Base-by-base conservation (phyloP, 2,797 vertebrate species). In the Dermochelys coriacea region DNA sequence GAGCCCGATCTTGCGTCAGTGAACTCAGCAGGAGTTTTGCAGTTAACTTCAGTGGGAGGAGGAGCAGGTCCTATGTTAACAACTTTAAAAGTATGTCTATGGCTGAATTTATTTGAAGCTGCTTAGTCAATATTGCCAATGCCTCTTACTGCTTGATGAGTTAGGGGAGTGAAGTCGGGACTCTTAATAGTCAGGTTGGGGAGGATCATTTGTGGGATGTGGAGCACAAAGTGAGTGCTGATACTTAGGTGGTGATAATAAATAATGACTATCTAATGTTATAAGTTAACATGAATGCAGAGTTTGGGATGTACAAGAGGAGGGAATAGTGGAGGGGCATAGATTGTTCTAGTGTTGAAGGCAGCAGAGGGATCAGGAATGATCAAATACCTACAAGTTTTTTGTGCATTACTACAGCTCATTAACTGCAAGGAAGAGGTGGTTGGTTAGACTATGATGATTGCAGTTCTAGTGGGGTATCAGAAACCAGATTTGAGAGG, bases 231-330 rank as follows among this genome's bases (percentile, higher is more conserved):
- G 14, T 49, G 74, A 77, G 25, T 9, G 4, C 27, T 49, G 41
- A 27, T 29, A 31, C 8, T 16, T 77, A 47, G 34, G 18, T 21
- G 34, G 64, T 7, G 16, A 7, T n/a, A 34, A 68, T 68, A n/a
- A n/a, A 37, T 68, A 41, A 41, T 41, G 41, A 41, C 51, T 52
- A 52, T 34, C 51, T 77, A 16, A 57, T 23, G 1, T 55, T 37
- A 31, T 54, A 45, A 51, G 37, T 47, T 57, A 71, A 64, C 0
- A 0, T 88, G 75, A 54, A 79, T 1, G 0, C 84, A 83, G 19
- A 1, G 1, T 45, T 84, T 47, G 41, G 59, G 34, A 41, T 74
- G 68, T 51, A 79, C 55, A 2, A 1, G 57, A 71, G 55, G 34
- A 85, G 23, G 18, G 41, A 12, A n/a, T 50, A 12, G 61, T 31